These are phyloP conservation scores for Lepus timidus DNA, from an alignment of 2,113 vertebrate genomes.

Conservation along the genomic window DNA sequence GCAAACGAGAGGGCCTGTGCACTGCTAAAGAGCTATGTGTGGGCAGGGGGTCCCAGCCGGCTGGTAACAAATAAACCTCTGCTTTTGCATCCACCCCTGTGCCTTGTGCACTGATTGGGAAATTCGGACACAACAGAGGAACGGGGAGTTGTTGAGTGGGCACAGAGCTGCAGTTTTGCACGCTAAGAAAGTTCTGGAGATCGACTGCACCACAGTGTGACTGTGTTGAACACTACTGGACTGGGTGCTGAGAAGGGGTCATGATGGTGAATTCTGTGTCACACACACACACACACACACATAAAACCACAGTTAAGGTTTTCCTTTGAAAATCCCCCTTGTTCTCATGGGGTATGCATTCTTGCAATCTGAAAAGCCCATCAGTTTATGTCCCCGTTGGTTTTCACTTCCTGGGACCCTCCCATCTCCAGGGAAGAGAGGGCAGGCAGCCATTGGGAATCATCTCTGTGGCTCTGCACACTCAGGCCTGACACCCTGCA, in stretches of 20 bases:
- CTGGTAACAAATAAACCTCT: no score
- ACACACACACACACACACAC: not conserved
- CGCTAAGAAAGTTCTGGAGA: constrained; percentile 8
- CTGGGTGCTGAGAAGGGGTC: not conserved
- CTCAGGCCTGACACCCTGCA: not conserved
- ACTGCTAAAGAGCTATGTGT: no score
- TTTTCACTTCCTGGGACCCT: not conserved
- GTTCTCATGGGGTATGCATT: not conserved
- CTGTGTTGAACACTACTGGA: not conserved
- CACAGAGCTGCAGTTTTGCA: not conserved
- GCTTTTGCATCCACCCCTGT: no score
- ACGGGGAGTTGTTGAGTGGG: not conserved
- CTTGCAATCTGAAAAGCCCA: not conserved
- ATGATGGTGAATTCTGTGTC: not conserved
- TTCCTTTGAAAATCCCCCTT: not conserved
- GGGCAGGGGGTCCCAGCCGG: no score
- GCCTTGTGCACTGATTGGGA: no score
- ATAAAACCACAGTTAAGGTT: not conserved
- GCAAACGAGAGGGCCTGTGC: no score
- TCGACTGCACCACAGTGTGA: not conserved
- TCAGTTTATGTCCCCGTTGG: not conserved
- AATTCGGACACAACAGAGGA: no score
- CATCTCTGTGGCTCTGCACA: not conserved
- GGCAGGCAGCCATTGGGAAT: not conserved
- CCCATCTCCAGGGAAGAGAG: not conserved